Percentiles rank a stretch among this genome's conserved stretches.
These are phyloP conservation scores for Nebria salina DNA, from an alignment of 2,888 invertebrate genomes.

Conservation along the genomic window DNA sequence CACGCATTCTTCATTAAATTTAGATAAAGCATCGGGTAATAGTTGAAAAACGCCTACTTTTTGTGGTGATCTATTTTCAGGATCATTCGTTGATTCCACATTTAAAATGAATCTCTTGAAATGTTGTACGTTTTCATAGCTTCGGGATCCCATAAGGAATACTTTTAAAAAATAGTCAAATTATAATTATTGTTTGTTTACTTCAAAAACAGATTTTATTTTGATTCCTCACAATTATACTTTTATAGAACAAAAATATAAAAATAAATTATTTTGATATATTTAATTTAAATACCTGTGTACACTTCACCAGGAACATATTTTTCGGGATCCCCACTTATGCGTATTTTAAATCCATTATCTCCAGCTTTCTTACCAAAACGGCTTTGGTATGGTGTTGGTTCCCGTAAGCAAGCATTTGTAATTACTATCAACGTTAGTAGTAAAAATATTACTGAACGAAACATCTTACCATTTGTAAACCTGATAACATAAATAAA, in stretches of 20 bases:
- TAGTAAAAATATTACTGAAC: conserved; percentile 20
- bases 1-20: conserved; percentile 84
- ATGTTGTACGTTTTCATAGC: conserved; percentile 73
- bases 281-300: conserved; percentile 66
- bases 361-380: conserved; percentile 77
- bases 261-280: neutral
- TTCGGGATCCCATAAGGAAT: conserved; percentile 73
- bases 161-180: conserved; percentile 62
- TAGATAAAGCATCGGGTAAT: conserved; percentile 70
- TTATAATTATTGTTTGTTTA: neutral
- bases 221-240: neutral
- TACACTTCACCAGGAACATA: conserved; percentile 87
- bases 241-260: conserved; percentile 14
- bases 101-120: conserved; percentile 83
- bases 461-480: neutral
- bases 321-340: conserved; percentile 81
- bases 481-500: neutral
- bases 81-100: conserved; percentile 71
- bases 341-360: conserved; percentile 84
- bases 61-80: conserved; percentile 63
- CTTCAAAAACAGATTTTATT: too few species aligned
- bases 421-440: conserved; percentile 41
- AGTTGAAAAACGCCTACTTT: conserved; percentile 77
- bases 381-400: conserved; percentile 62
- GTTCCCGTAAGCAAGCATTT: conserved; percentile 62